phyloP scores from a whole-genome alignment of 2,797 vertebrate genomes.

The Onychomys leucogaster region DNA sequence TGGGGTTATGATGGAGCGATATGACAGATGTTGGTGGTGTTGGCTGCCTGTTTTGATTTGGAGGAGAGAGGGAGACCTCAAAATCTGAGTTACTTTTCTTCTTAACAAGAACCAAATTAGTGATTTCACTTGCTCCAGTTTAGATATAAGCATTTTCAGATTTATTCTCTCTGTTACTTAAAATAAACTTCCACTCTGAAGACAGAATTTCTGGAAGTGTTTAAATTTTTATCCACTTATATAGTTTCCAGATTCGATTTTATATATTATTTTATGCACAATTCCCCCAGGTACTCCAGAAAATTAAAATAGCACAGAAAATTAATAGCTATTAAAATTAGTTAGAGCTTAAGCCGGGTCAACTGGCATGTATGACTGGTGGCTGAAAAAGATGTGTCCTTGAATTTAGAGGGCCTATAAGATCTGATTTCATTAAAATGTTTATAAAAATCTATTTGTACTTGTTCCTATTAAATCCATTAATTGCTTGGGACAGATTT shows the following conservation, averaged over 20 bases:
- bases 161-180: background rate
- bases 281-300: background rate
- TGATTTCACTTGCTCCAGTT: conserved; percentile 8
- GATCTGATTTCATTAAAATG: background rate
- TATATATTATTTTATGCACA: background rate
- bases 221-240: conserved; percentile 25
- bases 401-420: background rate
- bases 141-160: conserved; percentile 54
- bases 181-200: conserved; percentile 30
- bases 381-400: background rate
- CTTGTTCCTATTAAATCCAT: background rate
- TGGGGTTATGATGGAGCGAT: background rate
- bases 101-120: background rate
- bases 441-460: background rate
- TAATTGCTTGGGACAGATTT: background rate
- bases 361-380: background rate
- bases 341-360: background rate
- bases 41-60: conserved; percentile 29
- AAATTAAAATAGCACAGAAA: conserved; percentile 20
- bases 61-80: background rate
- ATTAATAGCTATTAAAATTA: conserved; percentile 9
- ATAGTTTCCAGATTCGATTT: conserved; percentile 23
- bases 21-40: background rate
- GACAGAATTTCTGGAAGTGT: conserved; percentile 7
- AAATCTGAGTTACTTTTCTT: background rate